Base-by-base conservation (phyloP, 2,888 invertebrate species). In the Hermaeophaga mercurialis region DNA sequence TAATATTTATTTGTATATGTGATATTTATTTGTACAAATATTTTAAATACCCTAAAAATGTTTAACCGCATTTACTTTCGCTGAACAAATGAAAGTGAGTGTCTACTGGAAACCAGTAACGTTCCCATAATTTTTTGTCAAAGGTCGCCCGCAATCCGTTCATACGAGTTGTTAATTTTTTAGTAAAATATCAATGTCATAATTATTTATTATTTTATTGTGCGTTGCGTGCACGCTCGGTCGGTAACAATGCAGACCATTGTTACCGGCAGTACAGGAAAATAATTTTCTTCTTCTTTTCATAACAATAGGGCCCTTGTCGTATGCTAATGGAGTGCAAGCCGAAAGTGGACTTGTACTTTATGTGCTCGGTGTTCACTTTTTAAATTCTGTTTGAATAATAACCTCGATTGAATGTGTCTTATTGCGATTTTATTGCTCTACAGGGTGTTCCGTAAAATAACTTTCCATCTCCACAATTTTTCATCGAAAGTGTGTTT, bases 161-260 rank as follows among this genome's bases (percentile, higher is more conserved):
- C 4, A 17, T 36, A 15, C 54, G 31, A 56, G 55, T 64, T 66
- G 63, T 69, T 68, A 67, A 69, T 70, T 68, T 68, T 64, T 61
- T 61, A 55, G 59, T 62, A 61, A 68, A 69, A 66, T 68, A 65
- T 63, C 64, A 64, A 63, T 59, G 67, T 64, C 63, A 66, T 62
- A 63, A 69, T 72, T 73, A 73, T 72, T 74, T 74, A 75, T 74
- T 73, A 71, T 71, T 72, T 73, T 73, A 73, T 74, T 73, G 71
- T 74, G 65, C 67, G 64, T 24, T 43, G 65, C 63, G 68, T 73
- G 68, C 73, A 72, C 70, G 22, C 22, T 22, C 72, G 70, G 64
- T 70, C n/a, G 47, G 43, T 45, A 72, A 72, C 75, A 72, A 73
- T 75, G 72, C 74, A 64, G 61, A 60, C 73, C 65, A 74, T 76